phyloP scores from a whole-genome alignment of 2,113 vertebrate species.

The Anser cygnoides region DNA sequence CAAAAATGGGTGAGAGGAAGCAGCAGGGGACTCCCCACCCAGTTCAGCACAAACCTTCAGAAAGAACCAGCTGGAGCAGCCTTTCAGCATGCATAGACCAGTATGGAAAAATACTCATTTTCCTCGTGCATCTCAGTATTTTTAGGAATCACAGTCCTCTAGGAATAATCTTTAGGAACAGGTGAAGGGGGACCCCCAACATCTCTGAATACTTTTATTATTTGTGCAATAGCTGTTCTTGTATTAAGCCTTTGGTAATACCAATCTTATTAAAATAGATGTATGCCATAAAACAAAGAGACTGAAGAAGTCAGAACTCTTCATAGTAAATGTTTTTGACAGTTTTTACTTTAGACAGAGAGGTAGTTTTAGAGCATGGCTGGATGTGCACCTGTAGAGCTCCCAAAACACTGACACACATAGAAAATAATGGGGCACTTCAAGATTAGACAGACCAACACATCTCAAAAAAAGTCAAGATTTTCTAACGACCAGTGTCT shows the following conservation, averaged over 20 bases:
- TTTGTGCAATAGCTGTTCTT: not conserved
- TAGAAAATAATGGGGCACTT: not conserved
- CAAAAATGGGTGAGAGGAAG: not conserved
- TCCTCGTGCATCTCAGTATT: not conserved
- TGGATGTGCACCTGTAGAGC: not conserved
- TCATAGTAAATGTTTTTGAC: not conserved
- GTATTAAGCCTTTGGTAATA: not conserved
- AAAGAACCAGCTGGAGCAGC: not conserved
- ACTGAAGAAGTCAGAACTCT: not conserved
- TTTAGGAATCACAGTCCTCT: not conserved
- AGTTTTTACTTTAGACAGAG: not conserved
- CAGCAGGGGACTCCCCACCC: rapidly evolving
- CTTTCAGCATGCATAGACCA: not conserved
- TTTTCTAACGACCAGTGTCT: not conserved
- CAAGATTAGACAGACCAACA: not conserved
- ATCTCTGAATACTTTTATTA: not conserved
- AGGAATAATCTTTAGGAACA: not conserved
- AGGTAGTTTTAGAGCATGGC: not conserved
- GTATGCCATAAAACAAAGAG: not conserved
- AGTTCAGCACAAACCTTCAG: too few relatives aligned
- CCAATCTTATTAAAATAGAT: not conserved
- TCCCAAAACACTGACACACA: not conserved
- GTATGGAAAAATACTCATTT: not conserved
- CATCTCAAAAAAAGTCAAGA: too few relatives aligned
- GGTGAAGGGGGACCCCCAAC: not conserved